Evolutionary conservation across 1,140 invertebrate genomes (phyloP).

Genomic region (Diorhabda elongata): DNA sequence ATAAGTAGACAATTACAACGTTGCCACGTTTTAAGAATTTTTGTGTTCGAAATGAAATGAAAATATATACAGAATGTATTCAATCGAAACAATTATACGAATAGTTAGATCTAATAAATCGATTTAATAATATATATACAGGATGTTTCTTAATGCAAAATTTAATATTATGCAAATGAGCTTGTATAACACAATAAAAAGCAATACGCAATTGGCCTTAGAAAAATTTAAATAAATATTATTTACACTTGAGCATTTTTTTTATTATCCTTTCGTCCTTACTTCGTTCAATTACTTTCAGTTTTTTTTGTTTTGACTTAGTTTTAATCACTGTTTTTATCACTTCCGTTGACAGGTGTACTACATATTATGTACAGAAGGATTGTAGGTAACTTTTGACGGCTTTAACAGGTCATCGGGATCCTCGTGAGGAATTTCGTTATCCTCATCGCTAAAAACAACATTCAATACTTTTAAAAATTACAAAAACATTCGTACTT

Average conservation of each 20-base stretch:
- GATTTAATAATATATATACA: neutral
- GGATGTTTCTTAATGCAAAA: too few relatives aligned
- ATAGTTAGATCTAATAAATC: neutral
- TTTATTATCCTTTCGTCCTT: neutral
- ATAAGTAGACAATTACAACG: too few relatives aligned
- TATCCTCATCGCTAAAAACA: slow-evolving; percentile 17
- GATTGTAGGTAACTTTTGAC: slow-evolving; percentile 33
- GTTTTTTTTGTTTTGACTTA: neutral
- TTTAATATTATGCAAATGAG: too few relatives aligned
- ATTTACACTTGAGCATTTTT: slow-evolving; percentile 16
- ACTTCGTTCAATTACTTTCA: neutral
- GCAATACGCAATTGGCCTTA: too few relatives aligned
- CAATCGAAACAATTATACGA: too few relatives aligned
- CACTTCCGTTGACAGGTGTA: slow-evolving; percentile 8
- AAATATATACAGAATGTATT: too few relatives aligned
- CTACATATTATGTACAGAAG: slow-evolving; percentile 29
- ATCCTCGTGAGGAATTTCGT: slow-evolving; percentile 23
- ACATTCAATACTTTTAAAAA: too few relatives aligned
- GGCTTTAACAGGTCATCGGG: slow-evolving; percentile 18
- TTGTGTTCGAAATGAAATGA: too few relatives aligned
- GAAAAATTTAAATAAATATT: neutral
- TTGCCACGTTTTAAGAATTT: too few relatives aligned
- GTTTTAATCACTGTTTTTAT: slow-evolving; percentile 19
- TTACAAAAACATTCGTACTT: slow-evolving; percentile 18
- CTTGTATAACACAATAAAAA: too few relatives aligned